phyloP scores from a whole-genome alignment of 2,113 vertebrate species.

The Tinamus guttatus region DNA sequence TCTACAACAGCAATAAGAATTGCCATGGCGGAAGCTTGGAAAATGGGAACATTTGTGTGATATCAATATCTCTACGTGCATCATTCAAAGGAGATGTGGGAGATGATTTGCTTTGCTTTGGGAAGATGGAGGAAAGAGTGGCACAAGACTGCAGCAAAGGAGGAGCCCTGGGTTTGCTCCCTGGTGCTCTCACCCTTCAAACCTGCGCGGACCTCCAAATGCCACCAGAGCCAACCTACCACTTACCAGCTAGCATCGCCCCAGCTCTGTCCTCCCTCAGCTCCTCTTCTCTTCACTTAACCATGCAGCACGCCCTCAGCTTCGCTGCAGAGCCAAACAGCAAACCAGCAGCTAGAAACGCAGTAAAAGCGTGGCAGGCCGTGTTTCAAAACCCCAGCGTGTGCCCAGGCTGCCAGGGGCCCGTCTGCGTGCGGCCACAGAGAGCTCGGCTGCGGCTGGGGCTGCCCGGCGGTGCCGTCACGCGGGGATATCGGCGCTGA shows the following conservation, averaged over 20 bases:
- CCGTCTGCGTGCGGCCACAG: accelerated
- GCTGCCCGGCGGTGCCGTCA: not conserved
- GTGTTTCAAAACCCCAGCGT: accelerated
- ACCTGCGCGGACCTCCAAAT: not conserved
- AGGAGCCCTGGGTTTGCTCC: not conserved
- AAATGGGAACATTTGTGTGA: not conserved
- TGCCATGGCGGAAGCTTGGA: not conserved
- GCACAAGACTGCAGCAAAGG: not conserved
- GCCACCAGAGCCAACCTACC: not conserved
- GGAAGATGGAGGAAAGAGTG: not conserved
- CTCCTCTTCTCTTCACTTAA: not conserved
- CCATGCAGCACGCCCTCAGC: not conserved
- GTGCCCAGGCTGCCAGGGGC: not conserved
- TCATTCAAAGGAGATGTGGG: not conserved
- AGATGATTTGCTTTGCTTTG: not conserved
- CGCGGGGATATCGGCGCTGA: not conserved
- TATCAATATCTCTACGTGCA: not conserved
- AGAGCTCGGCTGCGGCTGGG: not conserved
- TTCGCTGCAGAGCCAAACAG: not conserved
- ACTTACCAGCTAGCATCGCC: accelerated
- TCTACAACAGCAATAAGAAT: not conserved
- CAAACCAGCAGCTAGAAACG: not conserved
- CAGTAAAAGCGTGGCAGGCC: not conserved
- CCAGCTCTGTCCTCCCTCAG: not conserved
- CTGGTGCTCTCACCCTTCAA: not conserved